Evolutionary conservation across 2,888 invertebrate species (phyloP), one percentile per base, ranked within the genome.

Genomic region (Drosophila stalkeri): DNA sequence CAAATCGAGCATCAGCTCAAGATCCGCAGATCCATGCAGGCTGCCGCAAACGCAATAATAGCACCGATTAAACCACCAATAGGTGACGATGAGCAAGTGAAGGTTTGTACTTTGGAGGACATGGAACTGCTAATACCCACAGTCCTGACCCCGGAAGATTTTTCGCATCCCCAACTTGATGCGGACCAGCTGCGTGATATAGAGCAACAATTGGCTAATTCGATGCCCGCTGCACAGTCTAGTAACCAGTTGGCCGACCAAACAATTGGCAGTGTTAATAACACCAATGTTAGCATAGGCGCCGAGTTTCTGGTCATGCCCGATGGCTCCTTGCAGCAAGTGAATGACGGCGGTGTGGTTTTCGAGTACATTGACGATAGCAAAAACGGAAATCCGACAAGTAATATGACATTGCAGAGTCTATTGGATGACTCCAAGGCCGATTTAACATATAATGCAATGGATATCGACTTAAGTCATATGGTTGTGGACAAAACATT

Each of bases 321-420:
- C 2, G 91, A 91, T 75, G 92, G 92, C 5, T 82, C 85, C 0
- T 75, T 91, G 44, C 88, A 92, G 64, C 89, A 90, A 73, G 77
- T 91, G 4, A 80, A 86, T 65, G 82, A 87, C 55, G 85, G 75
- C 27, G 82, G 89, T 31, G 91, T 91, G 37, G 90, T 91, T 5
- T 90, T 91, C 44, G 91, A 91, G 37, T 91, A 91, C 27, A 92
- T 91, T 31, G 88, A 92, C 69, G 82, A 88, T 49, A 77, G 75
- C 51, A 75, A 78, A 43, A 67, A 11, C 31, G 7, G 39, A 16
- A 33, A 33, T 18, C 3, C 51, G 16, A 7, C 68, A 14, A 18
- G 54, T 23, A 82, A 82, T 51, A 35, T 77, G 20, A 73, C 31
- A 4, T 46, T 89, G 12, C 74, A 87, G 9, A 75, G 51, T 33